Percentiles rank a stretch among this genome's conserved stretches.
Evolutionary conservation across 2,888 invertebrate genomes (phyloP).

Genomic region (Phrixothrix hirtus): DNA sequence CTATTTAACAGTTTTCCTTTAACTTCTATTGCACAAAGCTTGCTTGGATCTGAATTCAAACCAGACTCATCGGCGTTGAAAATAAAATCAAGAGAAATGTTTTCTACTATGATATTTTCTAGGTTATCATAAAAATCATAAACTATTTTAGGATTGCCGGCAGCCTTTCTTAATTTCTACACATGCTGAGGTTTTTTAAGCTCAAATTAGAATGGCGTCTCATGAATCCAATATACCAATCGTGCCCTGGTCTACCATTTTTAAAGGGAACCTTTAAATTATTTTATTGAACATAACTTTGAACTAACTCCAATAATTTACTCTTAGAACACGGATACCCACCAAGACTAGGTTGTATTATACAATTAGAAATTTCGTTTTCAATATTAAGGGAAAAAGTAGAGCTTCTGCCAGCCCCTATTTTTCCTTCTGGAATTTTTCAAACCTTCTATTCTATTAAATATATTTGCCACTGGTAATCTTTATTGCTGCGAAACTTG

Average conservation of each 20-base stretch:
- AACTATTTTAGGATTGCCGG: slow-evolving; percentile 27
- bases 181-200: slow-evolving; percentile 32
- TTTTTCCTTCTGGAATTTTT: too few species aligned
- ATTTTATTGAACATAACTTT: slow-evolving; percentile 1
- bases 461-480: not conserved
- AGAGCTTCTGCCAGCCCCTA: too few species aligned
- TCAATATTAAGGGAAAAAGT: too few species aligned
- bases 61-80: not conserved
- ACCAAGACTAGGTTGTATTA: too few species aligned
- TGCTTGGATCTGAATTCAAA: not conserved
- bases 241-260: slow-evolving; percentile 31
- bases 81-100: not conserved
- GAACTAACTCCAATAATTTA: too few species aligned
- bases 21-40: not conserved
- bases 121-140: slow-evolving; percentile 31
- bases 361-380: too few species aligned
- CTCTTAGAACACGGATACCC: too few species aligned
- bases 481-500: too few species aligned
- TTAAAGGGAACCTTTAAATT: slow-evolving; percentile 21
- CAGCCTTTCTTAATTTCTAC: slow-evolving; percentile 4
- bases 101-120: not conserved
- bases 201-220: slow-evolving; percentile 20
- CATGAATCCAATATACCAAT: slow-evolving; percentile 16
- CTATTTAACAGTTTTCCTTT: too few species aligned
- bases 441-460: not conserved